phyloP scores from a whole-genome alignment of 2,797 vertebrate genomes.

The Threskiornis aethiopicus region DNA sequence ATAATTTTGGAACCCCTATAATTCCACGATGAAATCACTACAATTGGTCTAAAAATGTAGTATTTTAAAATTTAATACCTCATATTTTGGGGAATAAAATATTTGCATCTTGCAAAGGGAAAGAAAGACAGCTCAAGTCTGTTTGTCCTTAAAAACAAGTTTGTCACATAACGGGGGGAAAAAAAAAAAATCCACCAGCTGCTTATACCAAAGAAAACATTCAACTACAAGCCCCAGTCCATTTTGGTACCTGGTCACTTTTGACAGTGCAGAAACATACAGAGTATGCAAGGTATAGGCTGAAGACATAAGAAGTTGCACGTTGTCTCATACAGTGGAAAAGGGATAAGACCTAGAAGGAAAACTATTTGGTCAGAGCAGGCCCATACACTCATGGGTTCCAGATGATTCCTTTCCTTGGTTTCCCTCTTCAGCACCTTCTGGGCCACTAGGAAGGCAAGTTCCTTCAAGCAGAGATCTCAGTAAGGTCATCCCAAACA shows the following conservation, averaged over 20 bases:
- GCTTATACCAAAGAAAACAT: background rate
- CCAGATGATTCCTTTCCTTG: background rate
- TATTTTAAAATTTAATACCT: background rate
- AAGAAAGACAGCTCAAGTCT: background rate
- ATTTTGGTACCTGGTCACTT: background rate
- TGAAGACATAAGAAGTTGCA: background rate
- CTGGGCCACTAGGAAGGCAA: background rate
- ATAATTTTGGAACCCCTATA: background rate
- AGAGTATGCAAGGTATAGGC: background rate
- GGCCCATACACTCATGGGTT: background rate
- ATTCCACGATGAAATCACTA: background rate
- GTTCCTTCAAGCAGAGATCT: background rate
- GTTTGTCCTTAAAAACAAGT: background rate
- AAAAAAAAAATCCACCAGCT: background rate
- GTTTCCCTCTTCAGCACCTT: background rate
- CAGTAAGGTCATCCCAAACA: background rate
- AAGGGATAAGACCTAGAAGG: background rate
- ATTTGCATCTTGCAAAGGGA: background rate
- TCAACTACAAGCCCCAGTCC: background rate
- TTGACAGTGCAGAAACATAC: background rate
- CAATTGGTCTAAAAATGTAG: background rate
- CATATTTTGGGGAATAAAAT: background rate
- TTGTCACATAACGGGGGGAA: background rate
- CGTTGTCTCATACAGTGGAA: rapidly evolving
- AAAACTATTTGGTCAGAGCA: background rate